Percentiles rank a stretch among this genome's conserved stretches.
phyloP scores from a whole-genome alignment of 2,888 invertebrate species.

The Branchipolynoe longqiensis region DNA sequence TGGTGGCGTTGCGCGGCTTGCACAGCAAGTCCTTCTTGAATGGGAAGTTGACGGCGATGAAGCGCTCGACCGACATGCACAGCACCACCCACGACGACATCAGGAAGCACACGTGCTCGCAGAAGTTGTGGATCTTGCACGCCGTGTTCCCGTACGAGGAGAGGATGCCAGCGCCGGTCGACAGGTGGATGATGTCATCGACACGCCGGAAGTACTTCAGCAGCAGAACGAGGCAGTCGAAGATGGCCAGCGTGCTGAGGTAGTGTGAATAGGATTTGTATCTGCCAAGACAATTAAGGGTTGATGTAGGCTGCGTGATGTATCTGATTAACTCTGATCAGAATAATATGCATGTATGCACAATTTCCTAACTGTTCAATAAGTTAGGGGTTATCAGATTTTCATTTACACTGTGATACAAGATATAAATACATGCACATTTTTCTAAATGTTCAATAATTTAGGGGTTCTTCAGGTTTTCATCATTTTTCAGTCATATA shows the following conservation, averaged over 20 bases:
- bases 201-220: conserved; percentile 63
- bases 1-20: conserved; percentile 73
- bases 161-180: conserved; percentile 64
- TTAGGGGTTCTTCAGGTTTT: too few relatives aligned
- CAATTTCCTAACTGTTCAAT: too few relatives aligned
- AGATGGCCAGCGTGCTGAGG: conserved; percentile 76
- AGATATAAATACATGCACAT: too few relatives aligned
- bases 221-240: conserved; percentile 76
- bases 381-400: too few relatives aligned
- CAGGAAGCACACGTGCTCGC: conserved; percentile 74
- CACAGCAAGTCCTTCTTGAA: conserved; percentile 74
- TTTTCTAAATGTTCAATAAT: too few relatives aligned
- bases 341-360: too few relatives aligned
- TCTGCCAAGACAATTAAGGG: too few relatives aligned
- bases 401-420: too few relatives aligned
- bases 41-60: conserved; percentile 77
- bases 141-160: conserved; percentile 69
- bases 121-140: conserved; percentile 76
- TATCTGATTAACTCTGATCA: too few relatives aligned
- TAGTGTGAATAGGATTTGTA: conserved; percentile 79
- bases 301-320: too few relatives aligned
- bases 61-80: conserved; percentile 77
- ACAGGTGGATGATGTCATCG: conserved; percentile 56
- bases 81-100: conserved; percentile 80
- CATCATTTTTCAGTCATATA: too few relatives aligned